Conservation (phyloP, 1,140 invertebrate genomes). For the Ooceraea biroi region DNA sequence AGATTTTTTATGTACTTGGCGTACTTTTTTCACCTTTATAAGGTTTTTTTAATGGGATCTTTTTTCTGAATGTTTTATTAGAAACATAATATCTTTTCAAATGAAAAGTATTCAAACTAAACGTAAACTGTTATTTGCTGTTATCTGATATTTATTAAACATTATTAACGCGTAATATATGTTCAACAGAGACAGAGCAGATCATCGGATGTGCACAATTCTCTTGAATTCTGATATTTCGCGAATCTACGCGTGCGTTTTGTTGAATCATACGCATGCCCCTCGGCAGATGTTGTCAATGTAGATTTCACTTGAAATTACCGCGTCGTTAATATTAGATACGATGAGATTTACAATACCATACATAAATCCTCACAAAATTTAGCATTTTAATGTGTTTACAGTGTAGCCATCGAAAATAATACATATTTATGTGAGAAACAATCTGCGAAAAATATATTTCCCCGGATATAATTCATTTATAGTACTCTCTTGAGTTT, state of each 20-base stretch:
- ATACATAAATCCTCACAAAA: not conserved
- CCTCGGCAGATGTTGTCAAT: slow-evolving; percentile 30
- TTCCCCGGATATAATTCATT: not conserved
- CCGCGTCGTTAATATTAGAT: not conserved
- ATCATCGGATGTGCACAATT: slow-evolving; percentile 28
- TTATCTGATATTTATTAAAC: not conserved
- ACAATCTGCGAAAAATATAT: no score
- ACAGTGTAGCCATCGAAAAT: not conserved
- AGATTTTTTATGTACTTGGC: no score
- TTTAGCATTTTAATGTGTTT: not conserved
- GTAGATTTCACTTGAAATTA: slow-evolving; percentile 30
- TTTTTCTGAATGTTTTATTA: slow-evolving; percentile 3
- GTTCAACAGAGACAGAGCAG: not conserved
- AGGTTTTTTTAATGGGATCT: no score
- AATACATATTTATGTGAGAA: not conserved
- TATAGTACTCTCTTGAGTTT: not conserved
- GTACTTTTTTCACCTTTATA: no score
- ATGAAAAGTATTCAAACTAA: slow-evolving; percentile 34
- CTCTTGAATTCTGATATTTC: slow-evolving; percentile 8
- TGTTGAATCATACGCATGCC: slow-evolving; percentile 7
- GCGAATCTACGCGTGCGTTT: not conserved
- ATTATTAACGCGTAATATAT: slow-evolving; percentile 22
- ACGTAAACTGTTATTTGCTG: slow-evolving; percentile 17
- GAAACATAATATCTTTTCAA: slow-evolving; percentile 3
- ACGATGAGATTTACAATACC: slow-evolving; percentile 28